phyloP scores from a whole-genome alignment of 2,113 vertebrate species.

The Plecotus auritus region DNA sequence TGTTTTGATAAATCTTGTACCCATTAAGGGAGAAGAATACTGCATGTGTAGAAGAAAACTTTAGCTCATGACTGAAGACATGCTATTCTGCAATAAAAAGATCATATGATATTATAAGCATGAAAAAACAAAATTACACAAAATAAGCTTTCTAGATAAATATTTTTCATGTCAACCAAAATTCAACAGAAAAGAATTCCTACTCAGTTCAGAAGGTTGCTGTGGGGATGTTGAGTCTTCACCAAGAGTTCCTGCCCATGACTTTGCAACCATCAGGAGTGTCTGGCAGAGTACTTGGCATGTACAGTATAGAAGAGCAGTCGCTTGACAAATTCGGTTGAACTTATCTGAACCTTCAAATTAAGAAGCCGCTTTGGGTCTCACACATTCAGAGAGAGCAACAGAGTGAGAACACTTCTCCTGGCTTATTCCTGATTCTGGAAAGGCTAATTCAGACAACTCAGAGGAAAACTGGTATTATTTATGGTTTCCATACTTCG shows the following conservation, averaged over 20 bases:
- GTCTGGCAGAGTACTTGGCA: no score
- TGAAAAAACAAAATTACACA: constrained; percentile 17
- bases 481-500: not conserved
- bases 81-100: not conserved
- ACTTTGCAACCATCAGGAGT: not conserved
- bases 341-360: not conserved
- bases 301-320: not conserved
- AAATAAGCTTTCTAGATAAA: not conserved
- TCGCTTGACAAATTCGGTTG: not conserved
- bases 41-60: not conserved
- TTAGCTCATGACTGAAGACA: not conserved
- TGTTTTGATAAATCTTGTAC: not conserved
- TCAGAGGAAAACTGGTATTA: not conserved
- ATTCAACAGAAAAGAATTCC: not conserved
- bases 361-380: not conserved
- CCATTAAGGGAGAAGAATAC: not conserved
- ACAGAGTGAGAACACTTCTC: not conserved
- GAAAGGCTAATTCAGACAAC: not conserved
- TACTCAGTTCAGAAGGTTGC: not conserved
- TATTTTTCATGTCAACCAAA: not conserved
- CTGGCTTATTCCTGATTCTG: not conserved
- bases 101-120: not conserved
- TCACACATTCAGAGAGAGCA: not conserved
- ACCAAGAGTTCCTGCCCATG: not conserved
- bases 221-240: not conserved